Base-by-base conservation (phyloP, 2,113 vertebrate species). In the Cyprinodon tularosa region DNA sequence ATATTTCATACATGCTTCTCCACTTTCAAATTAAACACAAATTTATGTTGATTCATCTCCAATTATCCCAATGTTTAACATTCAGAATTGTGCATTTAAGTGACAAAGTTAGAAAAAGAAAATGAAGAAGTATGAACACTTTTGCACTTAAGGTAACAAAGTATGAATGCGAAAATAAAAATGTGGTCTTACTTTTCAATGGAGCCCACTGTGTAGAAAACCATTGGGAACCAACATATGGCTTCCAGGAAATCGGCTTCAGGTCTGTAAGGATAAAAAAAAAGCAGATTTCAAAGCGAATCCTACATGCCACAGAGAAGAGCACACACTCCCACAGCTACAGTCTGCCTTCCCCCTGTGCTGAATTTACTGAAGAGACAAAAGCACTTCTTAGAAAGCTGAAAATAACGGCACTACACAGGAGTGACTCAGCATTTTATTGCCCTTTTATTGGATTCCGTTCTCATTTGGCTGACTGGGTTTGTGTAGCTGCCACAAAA, bases 221-320 rank as follows among this genome's bases (percentile, higher is more conserved):
- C 94, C 93, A 95, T 94, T 50, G 95, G 95, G 86, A 96, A 96
- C 94, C 94, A 95, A 82, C 95, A 95, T 74, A 96, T 95, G 3
- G 95, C 95, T 82, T 96, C 95, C 77, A 96, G 90, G 87, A 96
- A 96, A 79, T 95, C 94, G 38, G 92, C 86, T 81, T 96, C 95
- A 5, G 95, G 95, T 90, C 95, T 96, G 83, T 64, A 83, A 77
- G 86, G 87, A 88, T 84, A 73, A 89, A 69, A 85, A 81, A 42
- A 87, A 88, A 80, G 83, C 9, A 74, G 77, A 53, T 68, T 40
- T 76, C 44, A 84, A 66, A 72, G 71, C 57, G 62, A 70, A 78
- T 77, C 50, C 78, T 68, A 61, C 15, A 10, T 69, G 20, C 29
- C 67, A 71, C 62, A 68, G 83, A 82, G 42, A 86, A 67, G 63